These are phyloP conservation scores for Cygnus olor DNA, from an alignment of 2,797 vertebrate genomes.

Conservation along the genomic window DNA sequence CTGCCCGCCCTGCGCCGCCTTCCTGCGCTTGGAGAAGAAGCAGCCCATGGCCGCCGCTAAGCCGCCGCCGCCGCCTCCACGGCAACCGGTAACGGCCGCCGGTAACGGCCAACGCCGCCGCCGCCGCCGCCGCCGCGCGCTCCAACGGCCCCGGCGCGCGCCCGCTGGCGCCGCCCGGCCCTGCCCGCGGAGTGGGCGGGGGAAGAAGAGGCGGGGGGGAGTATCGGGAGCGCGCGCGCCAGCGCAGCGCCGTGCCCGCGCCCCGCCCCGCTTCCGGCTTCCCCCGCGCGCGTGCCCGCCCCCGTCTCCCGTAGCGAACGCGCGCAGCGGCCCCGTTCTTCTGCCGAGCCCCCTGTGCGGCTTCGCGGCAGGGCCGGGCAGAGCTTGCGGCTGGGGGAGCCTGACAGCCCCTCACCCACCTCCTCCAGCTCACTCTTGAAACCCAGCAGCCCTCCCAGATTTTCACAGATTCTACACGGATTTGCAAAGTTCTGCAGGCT, in stretches of 20 bases:
- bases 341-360: accelerated
- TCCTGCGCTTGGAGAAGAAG: constrained; percentile 42
- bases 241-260: no score
- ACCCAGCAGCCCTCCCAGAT: background rate
- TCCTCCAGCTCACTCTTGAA: background rate
- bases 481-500: background rate
- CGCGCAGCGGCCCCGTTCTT: background rate
- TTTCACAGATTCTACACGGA: no score
- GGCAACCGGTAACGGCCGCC: background rate
- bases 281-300: no score
- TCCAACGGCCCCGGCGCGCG: background rate
- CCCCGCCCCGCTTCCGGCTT: no score
- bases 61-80: background rate
- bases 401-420: background rate
- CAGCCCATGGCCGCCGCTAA: constrained; percentile 20
- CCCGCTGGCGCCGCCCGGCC: background rate
- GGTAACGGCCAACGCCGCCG: background rate
- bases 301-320: no score
- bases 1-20: constrained; percentile 7
- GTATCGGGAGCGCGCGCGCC: no score
- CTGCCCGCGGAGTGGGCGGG: background rate
- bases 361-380: background rate
- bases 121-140: background rate
- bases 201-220: no score
- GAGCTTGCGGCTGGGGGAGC: background rate